A percentile compares a stretch with the other conserved stretches of the same genome.
Evolutionary conservation across 92 coral and sea anemone genomes (phyloP).

Genomic region (Zoanthus sansibaricus): DNA sequence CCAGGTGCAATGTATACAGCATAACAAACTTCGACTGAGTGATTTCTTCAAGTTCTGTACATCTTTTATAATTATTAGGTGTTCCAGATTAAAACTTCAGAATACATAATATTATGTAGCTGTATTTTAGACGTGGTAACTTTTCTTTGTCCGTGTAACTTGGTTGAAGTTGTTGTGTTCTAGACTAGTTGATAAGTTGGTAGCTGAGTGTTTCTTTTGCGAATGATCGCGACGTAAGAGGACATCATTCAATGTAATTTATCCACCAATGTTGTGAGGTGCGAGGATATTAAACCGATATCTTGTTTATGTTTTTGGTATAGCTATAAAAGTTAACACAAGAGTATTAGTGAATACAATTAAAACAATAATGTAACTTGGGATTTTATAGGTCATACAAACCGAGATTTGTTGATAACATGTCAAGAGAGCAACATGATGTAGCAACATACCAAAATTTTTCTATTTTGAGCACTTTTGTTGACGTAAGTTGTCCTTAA

Average conservation of each 20-base stretch:
- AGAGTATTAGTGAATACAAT: constrained; percentile 5
- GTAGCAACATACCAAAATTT: constrained; percentile 40
- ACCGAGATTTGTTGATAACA: not conserved
- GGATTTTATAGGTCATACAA: not conserved
- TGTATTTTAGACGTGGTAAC: constrained; percentile 19
- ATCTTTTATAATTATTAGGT: constrained; percentile 21
- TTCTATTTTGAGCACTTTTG: constrained; percentile 35
- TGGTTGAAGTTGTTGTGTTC: not conserved
- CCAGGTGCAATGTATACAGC: too few species aligned
- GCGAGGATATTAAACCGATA: constrained; percentile 4
- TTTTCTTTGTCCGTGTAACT: not conserved
- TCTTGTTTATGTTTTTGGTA: constrained; percentile 25
- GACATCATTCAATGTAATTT: constrained; percentile 13
- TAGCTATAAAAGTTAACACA: not conserved
- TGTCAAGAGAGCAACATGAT: constrained; percentile 27
- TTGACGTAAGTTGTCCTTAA: constrained; percentile 39
- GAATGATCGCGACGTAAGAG: constrained; percentile 1
- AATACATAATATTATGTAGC: constrained; percentile 4
- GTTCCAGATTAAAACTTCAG: constrained; percentile 28
- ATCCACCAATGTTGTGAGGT: constrained; percentile 13
- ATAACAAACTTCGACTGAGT: too few species aligned
- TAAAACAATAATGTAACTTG: not conserved
- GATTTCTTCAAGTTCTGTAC: not conserved
- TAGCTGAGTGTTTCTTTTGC: constrained; percentile 34
- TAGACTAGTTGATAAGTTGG: constrained; percentile 3